Evolutionary conservation across 2,888 invertebrate genomes (phyloP), one percentile per base, ranked within the genome.

Genomic region (Parascotia fuliginaria): DNA sequence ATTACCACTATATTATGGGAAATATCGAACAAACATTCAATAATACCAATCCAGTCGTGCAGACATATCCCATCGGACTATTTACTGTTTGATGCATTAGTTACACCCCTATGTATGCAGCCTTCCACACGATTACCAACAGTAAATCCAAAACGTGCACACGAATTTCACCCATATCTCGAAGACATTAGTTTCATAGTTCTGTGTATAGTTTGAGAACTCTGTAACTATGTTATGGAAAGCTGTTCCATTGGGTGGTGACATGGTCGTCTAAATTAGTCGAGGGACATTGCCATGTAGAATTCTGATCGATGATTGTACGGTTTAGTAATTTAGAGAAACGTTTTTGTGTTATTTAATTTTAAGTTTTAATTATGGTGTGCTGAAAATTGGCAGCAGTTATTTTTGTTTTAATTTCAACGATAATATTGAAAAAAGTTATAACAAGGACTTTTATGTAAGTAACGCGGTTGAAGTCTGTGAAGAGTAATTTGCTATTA

Each of bases 261-360:
- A 74, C 76, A 75, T 66, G 68, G 50, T 57, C 55, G 57, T 52
- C 51, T 50, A 67, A 78, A 80, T 80, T 79, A 75, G 75, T 65
- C 70, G 61, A 57, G 69, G 64, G 64, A 55, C 53, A 42, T 43
- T 31, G 55, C 19, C 56, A 48, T 66, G 73, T 70, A 57, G 56
- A 55, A 63, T 68, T 60, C 66, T 75, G 75, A 77, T 74, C 57
- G 67, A 77, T 73, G 62, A 38, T 32, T 37, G 40, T 61, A 47
- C 40, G 42, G 62, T 62, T 60, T 44, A 36, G 36, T 34, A 19
- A 58, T 57, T 57, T 40, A 24, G 33, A 41, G 31, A 39, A 47
- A 40, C 41, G 41, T 46, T 11, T 47, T 41, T 46, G 39, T 47
- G 39, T 36, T n/a, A n/a, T n/a, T n/a, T n/a, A n/a, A n/a, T n/a